Percentiles rank a stretch among this genome's conserved stretches.
These are phyloP conservation scores for Catharus fuscescens DNA, from an alignment of 2,113 vertebrate genomes.

Conservation along the genomic window DNA sequence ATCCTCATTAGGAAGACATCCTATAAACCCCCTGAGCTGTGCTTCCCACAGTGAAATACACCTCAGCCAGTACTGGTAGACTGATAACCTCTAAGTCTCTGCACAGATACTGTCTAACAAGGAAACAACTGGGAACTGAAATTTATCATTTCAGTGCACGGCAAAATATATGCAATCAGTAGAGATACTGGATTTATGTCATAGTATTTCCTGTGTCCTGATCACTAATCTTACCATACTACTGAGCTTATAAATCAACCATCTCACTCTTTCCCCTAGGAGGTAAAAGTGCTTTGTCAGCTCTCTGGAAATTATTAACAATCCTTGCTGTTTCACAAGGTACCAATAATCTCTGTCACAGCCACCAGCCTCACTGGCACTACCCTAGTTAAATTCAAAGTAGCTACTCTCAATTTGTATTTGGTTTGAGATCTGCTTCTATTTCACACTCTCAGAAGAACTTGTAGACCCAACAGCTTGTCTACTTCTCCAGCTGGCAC, in stretches of 20 bases:
- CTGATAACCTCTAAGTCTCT: not conserved
- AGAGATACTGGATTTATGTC: not conserved
- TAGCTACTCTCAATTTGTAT: not conserved
- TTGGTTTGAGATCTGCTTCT: not conserved
- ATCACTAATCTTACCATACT: not conserved
- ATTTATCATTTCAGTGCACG: not conserved
- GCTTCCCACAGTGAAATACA: not conserved
- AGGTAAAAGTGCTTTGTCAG: not conserved
- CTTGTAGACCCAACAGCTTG: not conserved
- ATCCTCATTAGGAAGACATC: not conserved
- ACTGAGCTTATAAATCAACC: not conserved
- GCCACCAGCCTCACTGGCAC: not conserved
- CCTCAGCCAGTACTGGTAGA: not conserved
- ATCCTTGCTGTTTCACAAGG: not conserved
- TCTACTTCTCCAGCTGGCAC: not conserved
- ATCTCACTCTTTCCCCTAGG: not conserved
- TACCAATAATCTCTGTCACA: not conserved
- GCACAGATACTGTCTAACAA: not conserved
- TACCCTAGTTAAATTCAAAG: not conserved
- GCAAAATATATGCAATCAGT: not conserved
- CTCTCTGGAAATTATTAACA: not conserved
- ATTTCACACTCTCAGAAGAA: not conserved
- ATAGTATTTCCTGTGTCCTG: not conserved
- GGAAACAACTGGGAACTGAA: not conserved
- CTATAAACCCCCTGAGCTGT: rapidly evolving